Evolutionary conservation across 2,797 vertebrate genomes (phyloP), one percentile per base, ranked within the genome.

Genomic region (Scyliorhinus canicula): DNA sequence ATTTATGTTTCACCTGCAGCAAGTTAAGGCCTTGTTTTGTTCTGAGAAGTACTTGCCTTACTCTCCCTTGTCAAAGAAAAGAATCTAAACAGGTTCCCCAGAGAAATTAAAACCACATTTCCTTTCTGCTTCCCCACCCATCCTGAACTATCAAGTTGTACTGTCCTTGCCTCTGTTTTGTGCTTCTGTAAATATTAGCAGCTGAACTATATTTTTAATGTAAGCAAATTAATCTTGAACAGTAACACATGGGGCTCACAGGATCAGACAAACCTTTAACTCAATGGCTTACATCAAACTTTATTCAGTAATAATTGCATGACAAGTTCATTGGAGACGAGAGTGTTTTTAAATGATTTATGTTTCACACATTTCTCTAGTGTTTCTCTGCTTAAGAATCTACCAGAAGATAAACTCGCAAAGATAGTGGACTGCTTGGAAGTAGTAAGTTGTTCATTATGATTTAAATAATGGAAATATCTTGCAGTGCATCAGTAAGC

Each of bases 371-470:
- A 74, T 74, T 94, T 94, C 71, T 94, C 6, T 97, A 99, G 98
- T 95, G 98, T 99, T 95, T 98, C 98, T 63, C 97, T 99, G 96
- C 96, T 99, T 97, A 98, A 98, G 95, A 98, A 98, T 96, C 97
- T 99, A 95, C 98, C 98, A 47, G 98, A 98, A 95, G 98, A 99
- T 96, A 99, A 99, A 96, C 96, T 99, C 95, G 98, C 97, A 96
- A 99, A 98, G 97, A 99, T 99, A 96, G 98, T 99, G 95, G 99
- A 99, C 97, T 99, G 98, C 96, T 97, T 99, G 95, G 98, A 99
- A 97, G 98, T 99, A 98, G 98, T 99, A 98, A 99, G 98, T 97
- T 67, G 44, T 93, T 95, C 40, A 95, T 52, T n/a, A 0, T 35
- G 50, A 69, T 52, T 28, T 7, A 94, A 71, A n/a, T 69, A 35